Conservation (phyloP, 2,888 invertebrate genomes). For the Cataglyphis rosenhaueri region DNA sequence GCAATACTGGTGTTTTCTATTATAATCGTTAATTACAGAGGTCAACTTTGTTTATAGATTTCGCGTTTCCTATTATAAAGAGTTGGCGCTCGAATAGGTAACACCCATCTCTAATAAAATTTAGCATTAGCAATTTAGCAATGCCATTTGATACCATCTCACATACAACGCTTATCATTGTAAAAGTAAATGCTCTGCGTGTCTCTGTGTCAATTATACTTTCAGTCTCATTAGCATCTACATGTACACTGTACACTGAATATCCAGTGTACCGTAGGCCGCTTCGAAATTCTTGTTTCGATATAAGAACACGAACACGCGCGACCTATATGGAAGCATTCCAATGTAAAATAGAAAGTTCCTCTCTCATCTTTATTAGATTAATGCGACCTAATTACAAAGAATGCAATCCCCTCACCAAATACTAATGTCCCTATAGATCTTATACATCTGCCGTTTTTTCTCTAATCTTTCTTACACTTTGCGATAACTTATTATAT, state of each 20-base stretch:
- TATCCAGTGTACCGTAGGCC: constrained; percentile 76
- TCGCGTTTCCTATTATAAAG: constrained; percentile 23
- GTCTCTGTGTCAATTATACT: constrained; percentile 73
- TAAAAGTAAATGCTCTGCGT: constrained; percentile 76
- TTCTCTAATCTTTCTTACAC: constrained; percentile 63
- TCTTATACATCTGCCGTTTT: constrained; percentile 68
- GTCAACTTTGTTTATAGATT: constrained; percentile 56
- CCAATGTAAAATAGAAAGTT: constrained; percentile 73
- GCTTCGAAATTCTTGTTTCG: constrained; percentile 79
- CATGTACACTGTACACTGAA: constrained; percentile 77
- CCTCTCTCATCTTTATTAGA: constrained; percentile 37
- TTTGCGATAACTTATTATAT: constrained; percentile 67
- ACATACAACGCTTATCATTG: constrained; percentile 66
- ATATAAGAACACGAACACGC: constrained; percentile 79
- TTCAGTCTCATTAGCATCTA: constrained; percentile 83
- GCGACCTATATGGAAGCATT: constrained; percentile 81
- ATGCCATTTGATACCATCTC: constrained; percentile 66
- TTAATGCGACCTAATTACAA: constrained; percentile 62
- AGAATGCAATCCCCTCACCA: constrained; percentile 84
- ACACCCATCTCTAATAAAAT: constrained; percentile 62
- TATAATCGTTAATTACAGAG: constrained; percentile 76
- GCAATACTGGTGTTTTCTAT: constrained; percentile 83
- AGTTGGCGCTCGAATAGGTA: constrained; percentile 57
- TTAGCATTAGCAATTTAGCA: constrained; percentile 59
- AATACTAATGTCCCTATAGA: constrained; percentile 80